Percentiles rank a stretch among this genome's conserved stretches.
These are phyloP conservation scores for Ammospiza caudacuta DNA, from an alignment of 2,113 vertebrate genomes.

Conservation along the genomic window DNA sequence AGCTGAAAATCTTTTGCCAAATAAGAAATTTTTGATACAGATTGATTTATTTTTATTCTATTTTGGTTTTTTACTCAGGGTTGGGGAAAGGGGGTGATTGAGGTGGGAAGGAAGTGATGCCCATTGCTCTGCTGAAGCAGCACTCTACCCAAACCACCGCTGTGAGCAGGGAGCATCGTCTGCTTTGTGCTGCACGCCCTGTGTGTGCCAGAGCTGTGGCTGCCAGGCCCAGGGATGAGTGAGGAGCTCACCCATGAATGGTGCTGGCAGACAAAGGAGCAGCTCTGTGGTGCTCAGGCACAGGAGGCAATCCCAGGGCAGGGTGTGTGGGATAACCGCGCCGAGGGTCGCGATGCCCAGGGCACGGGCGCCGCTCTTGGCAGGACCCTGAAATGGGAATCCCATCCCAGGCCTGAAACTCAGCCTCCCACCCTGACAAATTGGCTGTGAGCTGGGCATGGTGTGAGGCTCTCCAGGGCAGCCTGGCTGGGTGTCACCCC, in stretches of 20 bases:
- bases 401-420: not conserved
- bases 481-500: not conserved
- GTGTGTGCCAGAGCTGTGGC: not conserved
- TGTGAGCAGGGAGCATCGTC: not conserved
- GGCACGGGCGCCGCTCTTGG: not conserved
- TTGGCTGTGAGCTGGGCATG: not conserved
- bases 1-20: not conserved
- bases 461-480: not conserved
- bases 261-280: not conserved
- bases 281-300: not conserved
- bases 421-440: slow-evolving; percentile 2
- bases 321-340: not conserved
- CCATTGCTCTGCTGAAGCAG: fast-evolving
- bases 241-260: not conserved
- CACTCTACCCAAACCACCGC: fast-evolving
- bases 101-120: fast-evolving
- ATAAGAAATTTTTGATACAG: not conserved
- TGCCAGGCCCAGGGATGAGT: not conserved
- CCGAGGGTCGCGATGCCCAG: not conserved
- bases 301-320: not conserved
- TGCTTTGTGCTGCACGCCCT: fast-evolving
- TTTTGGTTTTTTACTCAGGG: fast-evolving
- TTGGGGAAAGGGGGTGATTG: fast-evolving
- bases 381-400: not conserved
- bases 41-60: too few relatives aligned